A percentile compares a stretch with the other conserved stretches of the same genome.
phyloP scores from a whole-genome alignment of 1,140 invertebrate species.

The Anastatus disparis region DNA sequence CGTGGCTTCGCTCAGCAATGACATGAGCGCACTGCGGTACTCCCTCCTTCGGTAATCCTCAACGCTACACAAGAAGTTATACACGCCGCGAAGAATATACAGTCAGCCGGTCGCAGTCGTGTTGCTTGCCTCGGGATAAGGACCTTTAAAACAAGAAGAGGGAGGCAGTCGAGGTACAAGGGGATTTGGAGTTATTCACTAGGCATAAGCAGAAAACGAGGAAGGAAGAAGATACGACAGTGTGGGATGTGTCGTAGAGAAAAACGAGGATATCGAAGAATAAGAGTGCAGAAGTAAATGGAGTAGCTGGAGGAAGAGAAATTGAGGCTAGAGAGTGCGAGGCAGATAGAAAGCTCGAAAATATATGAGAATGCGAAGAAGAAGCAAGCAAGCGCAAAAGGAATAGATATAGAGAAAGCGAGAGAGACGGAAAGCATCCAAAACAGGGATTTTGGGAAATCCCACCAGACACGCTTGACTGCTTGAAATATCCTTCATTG shows the following conservation, averaged over 20 bases:
- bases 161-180: not conserved
- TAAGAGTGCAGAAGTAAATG: slow-evolving; percentile 34
- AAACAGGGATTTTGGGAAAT: slow-evolving; percentile 63
- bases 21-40: slow-evolving; percentile 56
- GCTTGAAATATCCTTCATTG: slow-evolving; percentile 61
- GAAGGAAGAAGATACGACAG: not conserved
- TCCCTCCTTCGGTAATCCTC: slow-evolving; percentile 12
- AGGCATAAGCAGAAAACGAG: slow-evolving; percentile 9
- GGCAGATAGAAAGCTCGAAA: not conserved
- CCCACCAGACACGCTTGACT: slow-evolving; percentile 56
- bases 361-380: slow-evolving; percentile 35
- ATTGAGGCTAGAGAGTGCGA: slow-evolving; percentile 23
- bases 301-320: slow-evolving; percentile 37
- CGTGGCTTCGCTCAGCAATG: slow-evolving; percentile 38
- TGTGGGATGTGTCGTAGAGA: not conserved
- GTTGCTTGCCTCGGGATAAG: slow-evolving; percentile 2
- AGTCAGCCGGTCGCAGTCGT: not conserved
- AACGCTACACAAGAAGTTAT: slow-evolving; percentile 28
- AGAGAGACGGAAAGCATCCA: slow-evolving; percentile 47
- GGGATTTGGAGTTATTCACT: slow-evolving; percentile 14
- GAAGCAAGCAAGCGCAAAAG: slow-evolving; percentile 6
- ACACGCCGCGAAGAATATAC: slow-evolving; percentile 35
- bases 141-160: slow-evolving; percentile 33
- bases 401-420: not conserved
- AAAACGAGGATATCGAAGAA: slow-evolving; percentile 36